phyloP scores from a whole-genome alignment of 2,888 invertebrate species.

The Leptopilina myrica region DNA sequence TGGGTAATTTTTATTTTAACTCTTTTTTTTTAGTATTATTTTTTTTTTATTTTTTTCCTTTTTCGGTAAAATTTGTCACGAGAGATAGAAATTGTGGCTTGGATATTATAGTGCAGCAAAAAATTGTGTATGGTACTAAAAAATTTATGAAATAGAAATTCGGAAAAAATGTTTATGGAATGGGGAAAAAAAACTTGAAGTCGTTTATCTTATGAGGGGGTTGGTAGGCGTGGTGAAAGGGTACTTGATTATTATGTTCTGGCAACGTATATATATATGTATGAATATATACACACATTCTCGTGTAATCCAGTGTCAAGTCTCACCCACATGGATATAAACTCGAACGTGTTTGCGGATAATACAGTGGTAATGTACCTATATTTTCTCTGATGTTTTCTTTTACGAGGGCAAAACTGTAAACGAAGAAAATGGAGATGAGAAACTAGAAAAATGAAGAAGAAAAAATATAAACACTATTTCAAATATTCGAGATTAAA shows the following conservation, averaged over 20 bases:
- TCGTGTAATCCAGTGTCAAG: constrained; percentile 37
- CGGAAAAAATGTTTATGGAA: background rate
- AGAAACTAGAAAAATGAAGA: background rate
- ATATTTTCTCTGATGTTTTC: constrained; percentile 23
- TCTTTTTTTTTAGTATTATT: too few species aligned
- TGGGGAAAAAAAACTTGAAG: background rate
- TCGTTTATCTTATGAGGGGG: constrained; percentile 18
- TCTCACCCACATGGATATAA: constrained; percentile 35
- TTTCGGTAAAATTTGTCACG: too few species aligned
- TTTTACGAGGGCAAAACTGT: constrained; percentile 32
- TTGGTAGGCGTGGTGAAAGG: constrained; percentile 32
- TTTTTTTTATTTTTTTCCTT: too few species aligned
- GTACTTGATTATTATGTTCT: constrained; percentile 35
- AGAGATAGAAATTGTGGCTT: too few species aligned
- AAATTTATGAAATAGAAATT: background rate
- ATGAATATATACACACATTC: constrained; percentile 29
- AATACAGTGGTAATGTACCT: constrained; percentile 33
- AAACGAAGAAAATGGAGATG: constrained; percentile 10
- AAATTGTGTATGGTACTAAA: background rate
- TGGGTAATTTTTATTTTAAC: too few species aligned
- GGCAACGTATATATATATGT: constrained; percentile 29
- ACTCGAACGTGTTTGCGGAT: constrained; percentile 37
- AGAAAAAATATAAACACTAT: background rate
- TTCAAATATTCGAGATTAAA: background rate
- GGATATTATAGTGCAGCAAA: background rate